These are phyloP conservation scores for Eumeta japonica DNA, from an alignment of 1,140 invertebrate genomes.

Conservation along the genomic window DNA sequence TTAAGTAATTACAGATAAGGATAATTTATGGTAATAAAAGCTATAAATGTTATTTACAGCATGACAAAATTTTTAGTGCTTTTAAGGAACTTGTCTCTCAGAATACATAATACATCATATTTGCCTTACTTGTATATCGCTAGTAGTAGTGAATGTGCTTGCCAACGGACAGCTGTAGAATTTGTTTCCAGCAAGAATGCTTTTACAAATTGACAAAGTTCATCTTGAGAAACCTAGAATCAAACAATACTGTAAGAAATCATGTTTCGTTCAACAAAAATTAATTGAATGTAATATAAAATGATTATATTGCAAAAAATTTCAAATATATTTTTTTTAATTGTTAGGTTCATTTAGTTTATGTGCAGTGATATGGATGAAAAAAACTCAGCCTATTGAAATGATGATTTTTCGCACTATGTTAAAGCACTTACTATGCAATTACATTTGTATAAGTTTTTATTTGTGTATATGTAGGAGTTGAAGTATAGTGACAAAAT, in stretches of 20 bases:
- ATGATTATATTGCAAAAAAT: constrained; percentile 1
- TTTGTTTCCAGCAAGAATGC: constrained; percentile 93
- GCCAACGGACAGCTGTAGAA: constrained; percentile 89
- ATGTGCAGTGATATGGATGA: not conserved
- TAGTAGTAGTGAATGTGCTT: constrained; percentile 86
- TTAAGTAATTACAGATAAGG: not conserved
- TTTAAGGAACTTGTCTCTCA: not conserved
- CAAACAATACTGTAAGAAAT: too few species aligned
- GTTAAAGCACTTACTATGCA: constrained; percentile 3
- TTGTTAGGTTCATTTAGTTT: too few species aligned
- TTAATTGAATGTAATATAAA: constrained; percentile 1
- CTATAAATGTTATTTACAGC: not conserved
- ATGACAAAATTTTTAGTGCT: not conserved
- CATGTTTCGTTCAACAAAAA: too few species aligned
- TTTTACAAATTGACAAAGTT: constrained; percentile 73
- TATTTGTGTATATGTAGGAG: constrained; percentile 1
- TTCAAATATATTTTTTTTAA: too few species aligned
- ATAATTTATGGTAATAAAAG: not conserved
- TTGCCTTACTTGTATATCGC: constrained; percentile 77
- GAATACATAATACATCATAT: not conserved
- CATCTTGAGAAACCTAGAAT: constrained; percentile 55
- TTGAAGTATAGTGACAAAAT: not conserved
- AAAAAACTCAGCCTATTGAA: not conserved
- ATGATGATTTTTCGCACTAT: constrained; percentile 5
- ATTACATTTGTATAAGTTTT: constrained; percentile 1